phyloP scores from a whole-genome alignment of 2,888 invertebrate species.

The Nephrotoma guestfalica region DNA sequence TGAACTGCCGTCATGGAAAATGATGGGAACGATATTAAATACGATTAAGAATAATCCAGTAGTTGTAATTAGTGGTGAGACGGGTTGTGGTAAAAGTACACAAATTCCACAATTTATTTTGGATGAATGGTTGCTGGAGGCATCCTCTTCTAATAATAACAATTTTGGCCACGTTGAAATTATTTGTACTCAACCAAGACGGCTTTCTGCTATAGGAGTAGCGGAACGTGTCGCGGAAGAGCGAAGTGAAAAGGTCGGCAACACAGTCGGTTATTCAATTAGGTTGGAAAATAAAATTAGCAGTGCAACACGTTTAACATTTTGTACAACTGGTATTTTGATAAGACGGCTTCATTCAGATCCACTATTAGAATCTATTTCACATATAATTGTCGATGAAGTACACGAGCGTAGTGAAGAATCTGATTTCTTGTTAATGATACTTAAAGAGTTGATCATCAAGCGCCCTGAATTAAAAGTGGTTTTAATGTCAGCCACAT shows the following conservation, averaged over 20 bases:
- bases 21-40: constrained; percentile 51
- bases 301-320: constrained; percentile 63
- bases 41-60: constrained; percentile 45
- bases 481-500: constrained; percentile 85
- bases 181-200: constrained; percentile 81
- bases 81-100: constrained; percentile 72
- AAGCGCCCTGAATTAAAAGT: constrained; percentile 62
- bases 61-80: constrained; percentile 65
- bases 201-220: constrained; percentile 83
- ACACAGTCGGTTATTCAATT: constrained; percentile 50
- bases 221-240: constrained; percentile 85
- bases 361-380: constrained; percentile 55
- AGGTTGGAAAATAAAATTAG: constrained; percentile 66
- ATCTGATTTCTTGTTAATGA: constrained; percentile 76
- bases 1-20: constrained; percentile 58
- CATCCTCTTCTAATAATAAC: constrained; percentile 29
- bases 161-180: constrained; percentile 57
- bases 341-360: constrained; percentile 70
- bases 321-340: constrained; percentile 88
- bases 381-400: constrained; percentile 80
- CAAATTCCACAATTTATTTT: constrained; percentile 91
- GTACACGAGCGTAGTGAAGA: constrained; percentile 86
- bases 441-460: constrained; percentile 59
- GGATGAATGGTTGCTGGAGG: constrained; percentile 60
- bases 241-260: constrained; percentile 48